phyloP scores from a whole-genome alignment of 2,113 vertebrate genomes.

The Rhinoptilus africanus region DNA sequence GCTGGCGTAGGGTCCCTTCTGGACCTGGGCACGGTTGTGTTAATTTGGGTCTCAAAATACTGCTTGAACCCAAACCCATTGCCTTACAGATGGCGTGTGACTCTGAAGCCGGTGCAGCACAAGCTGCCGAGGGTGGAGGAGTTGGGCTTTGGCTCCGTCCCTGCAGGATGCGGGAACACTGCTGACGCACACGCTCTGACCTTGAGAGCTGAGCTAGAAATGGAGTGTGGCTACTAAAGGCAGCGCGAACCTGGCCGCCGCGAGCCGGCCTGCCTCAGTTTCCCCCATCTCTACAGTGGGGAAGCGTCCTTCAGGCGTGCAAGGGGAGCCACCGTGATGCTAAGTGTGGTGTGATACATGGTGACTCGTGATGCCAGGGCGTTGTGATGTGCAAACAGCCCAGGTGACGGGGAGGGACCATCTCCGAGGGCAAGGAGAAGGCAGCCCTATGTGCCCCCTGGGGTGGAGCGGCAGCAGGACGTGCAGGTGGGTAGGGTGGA shows the following conservation, averaged over 20 bases:
- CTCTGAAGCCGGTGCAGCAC: not conserved
- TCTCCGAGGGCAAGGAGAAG: not conserved
- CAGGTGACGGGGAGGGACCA: not conserved
- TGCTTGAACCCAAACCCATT: not conserved
- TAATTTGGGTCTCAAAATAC: not conserved
- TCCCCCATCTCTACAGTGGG: not conserved
- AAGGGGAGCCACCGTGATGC: not conserved
- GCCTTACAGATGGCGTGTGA: not conserved
- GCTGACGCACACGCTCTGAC: not conserved
- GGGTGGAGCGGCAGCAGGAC: accelerated
- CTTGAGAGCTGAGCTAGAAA: not conserved
- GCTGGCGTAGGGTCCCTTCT: not conserved
- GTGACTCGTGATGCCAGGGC: accelerated
- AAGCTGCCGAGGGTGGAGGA: not conserved
- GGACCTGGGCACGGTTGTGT: not conserved
- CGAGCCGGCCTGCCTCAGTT: not conserved
- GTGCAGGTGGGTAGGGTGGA: not conserved
- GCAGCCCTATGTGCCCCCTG: accelerated
- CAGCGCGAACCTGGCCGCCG: not conserved
- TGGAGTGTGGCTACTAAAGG: not conserved
- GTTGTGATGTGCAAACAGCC: accelerated
- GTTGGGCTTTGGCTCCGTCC: not conserved
- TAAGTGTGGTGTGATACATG: not conserved
- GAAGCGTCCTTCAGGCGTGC: not conserved
- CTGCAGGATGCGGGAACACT: not conserved